These are phyloP conservation scores for Corvus hawaiiensis DNA, from an alignment of 2,113 vertebrate genomes.

Conservation along the genomic window DNA sequence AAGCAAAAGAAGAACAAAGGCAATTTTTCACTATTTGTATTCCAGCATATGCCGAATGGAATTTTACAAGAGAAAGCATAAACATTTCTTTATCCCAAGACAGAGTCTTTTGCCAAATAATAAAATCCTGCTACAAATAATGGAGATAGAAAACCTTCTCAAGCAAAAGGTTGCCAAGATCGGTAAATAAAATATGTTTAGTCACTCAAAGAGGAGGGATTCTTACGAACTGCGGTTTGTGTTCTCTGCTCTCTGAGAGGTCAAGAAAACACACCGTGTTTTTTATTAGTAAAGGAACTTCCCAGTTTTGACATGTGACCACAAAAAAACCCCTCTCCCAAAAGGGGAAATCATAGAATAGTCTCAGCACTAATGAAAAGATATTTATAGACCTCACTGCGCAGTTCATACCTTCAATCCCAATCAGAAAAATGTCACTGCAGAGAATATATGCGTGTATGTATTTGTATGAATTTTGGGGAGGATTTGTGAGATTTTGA, in stretches of 20 bases:
- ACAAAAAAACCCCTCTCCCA: neutral
- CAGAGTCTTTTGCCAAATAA: neutral
- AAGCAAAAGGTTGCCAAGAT: neutral
- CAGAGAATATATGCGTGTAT: neutral
- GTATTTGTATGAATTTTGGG: neutral
- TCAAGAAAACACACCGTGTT: neutral
- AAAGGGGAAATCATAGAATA: neutral
- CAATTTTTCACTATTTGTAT: conserved; percentile 37
- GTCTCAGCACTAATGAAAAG: neutral
- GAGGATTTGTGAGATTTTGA: neutral
- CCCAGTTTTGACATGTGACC: neutral
- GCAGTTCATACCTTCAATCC: neutral
- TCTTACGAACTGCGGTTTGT: neutral
- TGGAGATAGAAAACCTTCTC: neutral
- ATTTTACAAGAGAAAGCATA: conserved; percentile 18
- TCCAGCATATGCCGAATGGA: neutral
- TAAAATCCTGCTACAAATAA: conserved; percentile 16
- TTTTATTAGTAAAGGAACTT: neutral
- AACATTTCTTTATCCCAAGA: neutral
- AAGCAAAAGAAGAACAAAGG: conserved; percentile 38
- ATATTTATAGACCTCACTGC: neutral
- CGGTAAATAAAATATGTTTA: neutral
- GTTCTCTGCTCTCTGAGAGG: neutral
- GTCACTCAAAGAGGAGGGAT: neutral
- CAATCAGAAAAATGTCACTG: neutral